These are phyloP conservation scores for Kryptolebias ocellatus DNA, from an alignment of 2,797 vertebrate species.

Conservation along the genomic window DNA sequence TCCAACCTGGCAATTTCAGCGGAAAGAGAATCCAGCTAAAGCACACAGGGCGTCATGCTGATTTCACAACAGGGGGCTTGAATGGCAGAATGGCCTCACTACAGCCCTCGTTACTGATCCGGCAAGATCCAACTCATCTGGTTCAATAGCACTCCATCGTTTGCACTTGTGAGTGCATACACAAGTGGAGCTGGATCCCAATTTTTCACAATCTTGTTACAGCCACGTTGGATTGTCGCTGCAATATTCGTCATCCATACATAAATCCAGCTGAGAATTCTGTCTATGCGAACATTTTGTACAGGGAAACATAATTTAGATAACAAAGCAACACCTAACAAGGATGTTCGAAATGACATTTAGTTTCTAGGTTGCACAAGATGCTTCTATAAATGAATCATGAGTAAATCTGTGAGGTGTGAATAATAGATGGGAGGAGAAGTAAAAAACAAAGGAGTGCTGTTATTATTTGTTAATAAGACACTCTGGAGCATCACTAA, in stretches of 20 bases:
- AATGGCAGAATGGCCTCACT: constrained; percentile 66
- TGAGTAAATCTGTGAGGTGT: constrained; percentile 83
- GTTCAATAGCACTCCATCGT: constrained; percentile 62
- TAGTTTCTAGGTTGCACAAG: constrained; percentile 82
- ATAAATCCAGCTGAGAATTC: not conserved
- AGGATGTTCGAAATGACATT: constrained; percentile 80
- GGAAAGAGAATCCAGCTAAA: constrained; percentile 71
- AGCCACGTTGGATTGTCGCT: constrained; percentile 7
- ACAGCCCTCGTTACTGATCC: constrained; percentile 64
- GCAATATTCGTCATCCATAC: not conserved
- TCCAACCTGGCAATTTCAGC: constrained; percentile 74
- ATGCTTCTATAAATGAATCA: constrained; percentile 84
- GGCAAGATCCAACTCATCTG: constrained; percentile 60
- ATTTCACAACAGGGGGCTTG: constrained; percentile 61
- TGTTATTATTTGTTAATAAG: constrained; percentile 86
- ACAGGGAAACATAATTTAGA: constrained; percentile 17
- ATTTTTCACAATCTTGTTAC: not conserved
- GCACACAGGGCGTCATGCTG: constrained; percentile 68
- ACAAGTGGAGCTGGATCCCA: constrained; percentile 18
- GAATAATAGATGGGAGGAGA: constrained; percentile 82
- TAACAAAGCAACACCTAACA: constrained; percentile 48
- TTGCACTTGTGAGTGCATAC: constrained; percentile 28
- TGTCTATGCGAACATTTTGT: constrained; percentile 1
- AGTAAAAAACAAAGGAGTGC: constrained; percentile 80
- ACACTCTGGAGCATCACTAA: constrained; percentile 78